A percentile compares a stretch with the other conserved stretches of the same genome.
phyloP scores from a whole-genome alignment of 2,113 vertebrate species.

The Vulpes ferrilata region DNA sequence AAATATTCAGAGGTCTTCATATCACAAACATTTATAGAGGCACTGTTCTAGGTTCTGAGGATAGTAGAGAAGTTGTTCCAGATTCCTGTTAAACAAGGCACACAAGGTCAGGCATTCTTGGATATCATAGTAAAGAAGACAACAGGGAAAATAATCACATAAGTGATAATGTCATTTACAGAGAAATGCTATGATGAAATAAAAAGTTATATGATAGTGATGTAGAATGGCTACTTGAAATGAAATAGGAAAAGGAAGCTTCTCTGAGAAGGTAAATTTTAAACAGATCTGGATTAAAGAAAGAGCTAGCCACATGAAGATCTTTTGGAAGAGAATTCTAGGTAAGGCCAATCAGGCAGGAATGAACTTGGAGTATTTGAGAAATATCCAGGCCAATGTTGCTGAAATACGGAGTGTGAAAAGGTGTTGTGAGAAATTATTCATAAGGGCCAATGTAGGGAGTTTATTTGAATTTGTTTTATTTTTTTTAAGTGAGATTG shows the following conservation, averaged over 20 bases:
- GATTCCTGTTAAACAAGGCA: background rate
- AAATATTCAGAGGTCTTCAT: background rate
- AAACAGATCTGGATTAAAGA: background rate
- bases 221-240: background rate
- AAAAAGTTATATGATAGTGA: background rate
- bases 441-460: background rate
- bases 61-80: background rate
- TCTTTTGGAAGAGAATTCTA: background rate
- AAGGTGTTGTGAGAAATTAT: background rate
- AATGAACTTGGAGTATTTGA: background rate
- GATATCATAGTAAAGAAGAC: background rate
- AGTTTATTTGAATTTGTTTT: background rate
- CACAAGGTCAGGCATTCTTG: background rate
- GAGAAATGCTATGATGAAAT: background rate
- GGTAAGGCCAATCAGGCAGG: background rate
- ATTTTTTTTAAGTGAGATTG: background rate
- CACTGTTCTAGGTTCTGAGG: background rate
- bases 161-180: background rate
- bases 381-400: background rate
- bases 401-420: background rate
- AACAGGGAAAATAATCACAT: background rate
- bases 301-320: background rate
- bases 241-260: background rate
- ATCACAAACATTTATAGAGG: background rate
- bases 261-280: background rate